Conservation (phyloP, 2,888 invertebrate species). For the Aleiodes testaceus region DNA sequence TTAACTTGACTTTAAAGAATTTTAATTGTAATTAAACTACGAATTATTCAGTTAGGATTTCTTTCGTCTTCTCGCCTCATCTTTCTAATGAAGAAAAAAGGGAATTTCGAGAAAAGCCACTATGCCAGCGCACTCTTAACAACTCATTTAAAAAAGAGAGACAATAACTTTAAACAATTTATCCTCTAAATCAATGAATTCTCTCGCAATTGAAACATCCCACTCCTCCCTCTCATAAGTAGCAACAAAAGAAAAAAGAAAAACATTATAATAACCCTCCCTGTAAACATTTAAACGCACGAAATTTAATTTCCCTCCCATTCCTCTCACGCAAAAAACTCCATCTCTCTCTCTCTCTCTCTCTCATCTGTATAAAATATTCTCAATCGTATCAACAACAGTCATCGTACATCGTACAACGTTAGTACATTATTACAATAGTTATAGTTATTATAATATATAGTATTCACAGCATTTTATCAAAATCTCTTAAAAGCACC, state of each 20-base stretch:
- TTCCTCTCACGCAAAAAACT: constrained; percentile 62
- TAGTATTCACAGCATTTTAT: constrained; percentile 73
- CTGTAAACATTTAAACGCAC: constrained; percentile 12
- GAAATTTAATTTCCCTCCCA: constrained; percentile 53
- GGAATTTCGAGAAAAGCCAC: constrained; percentile 42
- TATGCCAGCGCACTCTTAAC: constrained; percentile 60
- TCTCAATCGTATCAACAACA: constrained; percentile 73
- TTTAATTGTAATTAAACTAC: neutral
- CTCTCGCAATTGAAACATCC: neutral
- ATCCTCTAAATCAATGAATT: too few relatives aligned
- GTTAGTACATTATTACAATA: constrained; percentile 72
- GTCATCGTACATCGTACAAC: constrained; percentile 72
- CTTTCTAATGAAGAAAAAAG: neutral
- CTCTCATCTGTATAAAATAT: constrained; percentile 72
- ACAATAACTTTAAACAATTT: neutral
- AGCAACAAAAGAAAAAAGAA: neutral
- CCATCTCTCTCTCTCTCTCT: constrained; percentile 54
- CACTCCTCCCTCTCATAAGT: constrained; percentile 57
- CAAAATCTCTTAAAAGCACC: constrained; percentile 72
- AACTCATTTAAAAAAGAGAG: constrained; percentile 45
- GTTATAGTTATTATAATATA: constrained; percentile 70
- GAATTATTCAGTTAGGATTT: neutral
- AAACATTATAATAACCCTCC: constrained; percentile 16
- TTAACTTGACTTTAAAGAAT: constrained; percentile 49
- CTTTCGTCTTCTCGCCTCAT: neutral